These are phyloP conservation scores for Clangula hyemalis DNA, from an alignment of 2,797 vertebrate species.

Conservation along the genomic window DNA sequence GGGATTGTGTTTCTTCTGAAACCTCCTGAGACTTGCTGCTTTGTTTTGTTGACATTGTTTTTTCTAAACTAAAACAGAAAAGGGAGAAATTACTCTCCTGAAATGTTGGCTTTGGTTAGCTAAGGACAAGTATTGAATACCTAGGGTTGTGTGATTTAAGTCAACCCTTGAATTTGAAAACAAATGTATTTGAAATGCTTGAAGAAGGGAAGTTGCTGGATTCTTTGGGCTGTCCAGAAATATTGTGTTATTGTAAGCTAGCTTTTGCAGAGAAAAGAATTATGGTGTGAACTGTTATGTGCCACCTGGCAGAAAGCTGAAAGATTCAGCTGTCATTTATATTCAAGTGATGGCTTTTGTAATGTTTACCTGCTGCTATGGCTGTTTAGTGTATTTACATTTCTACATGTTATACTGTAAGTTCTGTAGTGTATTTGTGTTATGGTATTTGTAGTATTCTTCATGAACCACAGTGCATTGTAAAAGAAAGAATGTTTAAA, in stretches of 20 bases:
- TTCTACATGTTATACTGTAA: neutral
- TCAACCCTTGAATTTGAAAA: neutral
- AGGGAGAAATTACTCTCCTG: neutral
- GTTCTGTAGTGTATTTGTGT: neutral
- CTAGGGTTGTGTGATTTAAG: neutral
- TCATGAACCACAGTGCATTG: neutral
- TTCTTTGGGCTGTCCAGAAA: neutral
- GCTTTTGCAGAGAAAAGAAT: neutral
- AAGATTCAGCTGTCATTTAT: neutral
- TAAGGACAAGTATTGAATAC: neutral
- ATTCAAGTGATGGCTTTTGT: neutral
- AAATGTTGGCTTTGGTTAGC: neutral
- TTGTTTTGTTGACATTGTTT: neutral
- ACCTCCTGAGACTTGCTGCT: neutral
- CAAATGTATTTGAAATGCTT: neutral
- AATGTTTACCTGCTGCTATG: neutral
- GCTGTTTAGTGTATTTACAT: neutral
- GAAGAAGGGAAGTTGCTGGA: neutral
- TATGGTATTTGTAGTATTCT: neutral
- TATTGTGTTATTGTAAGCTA: fast-evolving
- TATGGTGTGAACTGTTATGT: neutral
- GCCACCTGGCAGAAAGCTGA: neutral
- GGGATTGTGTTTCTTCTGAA: neutral
- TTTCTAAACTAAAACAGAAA: neutral
- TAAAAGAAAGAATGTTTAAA: neutral